A percentile compares a stretch with the other conserved stretches of the same genome.
Evolutionary conservation across 2,888 invertebrate genomes (phyloP).

Genomic region (Didymodactylos carnosus): DNA sequence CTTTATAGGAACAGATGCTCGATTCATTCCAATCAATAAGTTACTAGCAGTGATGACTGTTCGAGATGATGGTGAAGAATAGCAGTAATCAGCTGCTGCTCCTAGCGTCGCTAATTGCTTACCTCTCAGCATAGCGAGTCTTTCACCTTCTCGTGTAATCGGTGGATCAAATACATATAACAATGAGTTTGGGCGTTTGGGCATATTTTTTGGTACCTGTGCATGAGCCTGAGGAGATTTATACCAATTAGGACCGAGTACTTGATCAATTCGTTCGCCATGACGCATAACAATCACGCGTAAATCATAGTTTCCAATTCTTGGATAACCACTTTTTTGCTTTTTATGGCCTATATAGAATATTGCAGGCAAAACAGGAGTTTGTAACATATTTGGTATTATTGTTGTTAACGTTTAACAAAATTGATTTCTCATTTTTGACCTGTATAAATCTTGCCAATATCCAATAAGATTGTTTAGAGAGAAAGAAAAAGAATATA

Average conservation of each 20-base stretch:
- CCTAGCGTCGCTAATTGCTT: conserved; percentile 56
- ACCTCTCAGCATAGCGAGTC: conserved; percentile 47
- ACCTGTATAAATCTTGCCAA: too few relatives aligned
- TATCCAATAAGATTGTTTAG: too few relatives aligned
- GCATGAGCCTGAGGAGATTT: background rate
- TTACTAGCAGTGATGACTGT: conserved; percentile 61
- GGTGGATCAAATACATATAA: background rate
- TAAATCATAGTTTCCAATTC: background rate
- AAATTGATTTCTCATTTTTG: too few relatives aligned
- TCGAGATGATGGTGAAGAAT: conserved; percentile 66
- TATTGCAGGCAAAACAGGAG: too few relatives aligned
- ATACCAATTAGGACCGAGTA: background rate
- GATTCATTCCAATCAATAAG: conserved; percentile 35
- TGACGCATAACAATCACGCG: background rate
- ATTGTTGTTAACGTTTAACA: too few relatives aligned
- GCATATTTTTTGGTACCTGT: background rate
- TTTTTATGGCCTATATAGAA: too few relatives aligned
- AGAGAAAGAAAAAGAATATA: too few relatives aligned
- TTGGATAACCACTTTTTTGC: too few relatives aligned
- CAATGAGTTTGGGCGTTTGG: background rate
- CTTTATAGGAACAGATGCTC: conserved; percentile 17
- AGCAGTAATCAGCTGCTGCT: conserved; percentile 53
- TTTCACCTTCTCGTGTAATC: conserved; percentile 62
- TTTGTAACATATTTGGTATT: too few relatives aligned
- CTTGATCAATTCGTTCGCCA: background rate